Evolutionary conservation across 2,888 invertebrate genomes (phyloP).

Genomic region (Melinaea marsaeus): DNA sequence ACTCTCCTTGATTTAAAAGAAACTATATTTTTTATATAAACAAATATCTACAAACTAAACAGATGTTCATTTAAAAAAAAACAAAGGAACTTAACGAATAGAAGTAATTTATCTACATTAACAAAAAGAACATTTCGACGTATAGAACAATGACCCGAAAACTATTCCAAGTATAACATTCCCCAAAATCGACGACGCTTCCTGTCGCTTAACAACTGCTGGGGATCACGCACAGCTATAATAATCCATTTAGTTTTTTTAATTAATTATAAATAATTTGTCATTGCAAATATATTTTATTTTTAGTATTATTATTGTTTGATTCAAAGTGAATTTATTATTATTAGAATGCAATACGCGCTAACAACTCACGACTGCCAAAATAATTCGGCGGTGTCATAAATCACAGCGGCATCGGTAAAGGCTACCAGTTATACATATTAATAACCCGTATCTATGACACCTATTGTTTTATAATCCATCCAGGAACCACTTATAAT

Average conservation of each 20-base stretch:
- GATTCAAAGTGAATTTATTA: not conserved
- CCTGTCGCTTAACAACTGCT: slow-evolving; percentile 61
- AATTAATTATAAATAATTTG: not conserved
- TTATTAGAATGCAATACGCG: slow-evolving; percentile 7
- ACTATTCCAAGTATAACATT: slow-evolving; percentile 66
- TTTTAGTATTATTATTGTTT: too few relatives aligned
- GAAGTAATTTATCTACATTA: slow-evolving; percentile 60
- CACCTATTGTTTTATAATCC: slow-evolving; percentile 42
- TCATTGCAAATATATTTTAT: not conserved
- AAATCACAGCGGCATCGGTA: slow-evolving; percentile 42
- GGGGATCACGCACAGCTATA: slow-evolving; percentile 48
- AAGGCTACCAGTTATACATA: slow-evolving; percentile 50
- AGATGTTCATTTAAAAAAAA: slow-evolving; percentile 33
- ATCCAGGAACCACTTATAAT: slow-evolving; percentile 23
- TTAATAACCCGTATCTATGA: slow-evolving; percentile 46
- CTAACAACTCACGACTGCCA: slow-evolving; percentile 28
- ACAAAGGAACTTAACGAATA: slow-evolving; percentile 51
- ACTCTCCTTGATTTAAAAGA: slow-evolving; percentile 7
- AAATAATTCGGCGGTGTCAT: slow-evolving; percentile 42
- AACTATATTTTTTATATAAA: slow-evolving; percentile 11
- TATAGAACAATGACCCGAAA: slow-evolving; percentile 73
- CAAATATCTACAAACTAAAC: slow-evolving; percentile 2
- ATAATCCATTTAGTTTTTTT: not conserved
- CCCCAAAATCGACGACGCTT: slow-evolving; percentile 73
- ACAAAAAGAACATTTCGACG: slow-evolving; percentile 57